Conservation (phyloP, 2,113 vertebrate species). For the Sebastes schlegelii region DNA sequence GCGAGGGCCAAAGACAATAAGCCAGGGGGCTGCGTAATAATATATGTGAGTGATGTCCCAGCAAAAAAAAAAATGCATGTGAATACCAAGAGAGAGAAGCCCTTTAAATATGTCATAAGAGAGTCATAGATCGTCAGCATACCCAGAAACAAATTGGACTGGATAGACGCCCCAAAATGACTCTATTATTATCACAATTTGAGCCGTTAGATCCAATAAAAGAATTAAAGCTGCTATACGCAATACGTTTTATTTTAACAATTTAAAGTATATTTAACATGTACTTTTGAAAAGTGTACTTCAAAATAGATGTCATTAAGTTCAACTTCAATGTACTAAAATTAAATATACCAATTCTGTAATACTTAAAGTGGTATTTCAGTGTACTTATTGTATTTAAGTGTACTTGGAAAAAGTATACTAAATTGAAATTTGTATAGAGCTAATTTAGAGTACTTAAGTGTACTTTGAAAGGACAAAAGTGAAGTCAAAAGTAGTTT, state of each 20-base stretch:
- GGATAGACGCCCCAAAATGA: neutral
- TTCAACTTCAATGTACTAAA: too few relatives aligned
- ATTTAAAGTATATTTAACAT: too few relatives aligned
- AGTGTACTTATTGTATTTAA: too few relatives aligned
- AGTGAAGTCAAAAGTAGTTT: neutral
- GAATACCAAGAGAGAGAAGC: neutral
- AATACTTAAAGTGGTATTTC: too few relatives aligned
- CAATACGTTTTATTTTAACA: neutral
- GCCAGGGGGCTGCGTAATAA: conserved; percentile 10
- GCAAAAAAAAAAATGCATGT: neutral
- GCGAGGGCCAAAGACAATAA: conserved; percentile 45
- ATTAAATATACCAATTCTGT: too few relatives aligned
- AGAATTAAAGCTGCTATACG: neutral
- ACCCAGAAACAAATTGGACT: neutral
- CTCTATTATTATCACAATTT: neutral
- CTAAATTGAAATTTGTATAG: too few relatives aligned
- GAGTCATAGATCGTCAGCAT: neutral
- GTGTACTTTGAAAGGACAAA: conserved; percentile 23
- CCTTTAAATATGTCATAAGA: conserved; percentile 1
- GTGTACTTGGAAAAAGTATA: too few relatives aligned
- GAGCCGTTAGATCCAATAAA: neutral
- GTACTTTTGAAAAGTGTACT: too few relatives aligned
- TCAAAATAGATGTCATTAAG: too few relatives aligned
- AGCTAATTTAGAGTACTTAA: too few relatives aligned
- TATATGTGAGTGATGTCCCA: conserved; percentile 10